A percentile compares a stretch with the other conserved stretches of the same genome.
These are phyloP conservation scores for Toxotes chatareus DNA, from an alignment of 2,113 vertebrate species.

Conservation along the genomic window DNA sequence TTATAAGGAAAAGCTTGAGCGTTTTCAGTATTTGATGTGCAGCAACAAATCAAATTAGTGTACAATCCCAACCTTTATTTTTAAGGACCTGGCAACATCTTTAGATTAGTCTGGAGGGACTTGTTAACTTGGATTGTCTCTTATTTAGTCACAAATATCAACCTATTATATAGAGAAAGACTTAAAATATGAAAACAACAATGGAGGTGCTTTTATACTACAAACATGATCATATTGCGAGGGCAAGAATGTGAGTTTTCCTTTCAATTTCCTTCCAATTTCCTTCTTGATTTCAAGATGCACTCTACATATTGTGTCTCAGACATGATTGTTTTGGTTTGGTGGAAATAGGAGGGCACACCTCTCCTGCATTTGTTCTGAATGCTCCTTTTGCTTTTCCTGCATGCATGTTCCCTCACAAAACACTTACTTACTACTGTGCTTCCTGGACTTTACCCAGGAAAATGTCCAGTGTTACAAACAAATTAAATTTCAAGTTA, in stretches of 20 bases:
- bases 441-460: background rate
- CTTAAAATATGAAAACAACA: background rate
- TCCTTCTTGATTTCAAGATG: slow-evolving; percentile 18
- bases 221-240: background rate
- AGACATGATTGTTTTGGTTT: slow-evolving; percentile 29
- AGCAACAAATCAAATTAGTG: slow-evolving; percentile 13
- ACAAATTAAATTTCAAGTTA: background rate
- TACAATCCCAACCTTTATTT: background rate
- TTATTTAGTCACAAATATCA: background rate
- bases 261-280: background rate
- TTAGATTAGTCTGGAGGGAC: background rate
- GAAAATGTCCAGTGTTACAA: slow-evolving; percentile 1
- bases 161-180: background rate
- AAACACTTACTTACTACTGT: slow-evolving; percentile 1
- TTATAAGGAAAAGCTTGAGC: background rate
- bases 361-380: slow-evolving; percentile 6
- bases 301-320: background rate
- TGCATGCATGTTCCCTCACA: background rate
- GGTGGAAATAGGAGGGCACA: slow-evolving; percentile 17
- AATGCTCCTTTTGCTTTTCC: background rate
- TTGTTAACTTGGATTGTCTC: background rate
- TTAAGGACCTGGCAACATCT: background rate
- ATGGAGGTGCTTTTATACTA: background rate
- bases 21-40: background rate
- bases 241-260: background rate